A percentile compares a stretch with the other conserved stretches of the same genome.
phyloP scores from a whole-genome alignment of 2,888 invertebrate genomes.

The Diarsia dahlii region DNA sequence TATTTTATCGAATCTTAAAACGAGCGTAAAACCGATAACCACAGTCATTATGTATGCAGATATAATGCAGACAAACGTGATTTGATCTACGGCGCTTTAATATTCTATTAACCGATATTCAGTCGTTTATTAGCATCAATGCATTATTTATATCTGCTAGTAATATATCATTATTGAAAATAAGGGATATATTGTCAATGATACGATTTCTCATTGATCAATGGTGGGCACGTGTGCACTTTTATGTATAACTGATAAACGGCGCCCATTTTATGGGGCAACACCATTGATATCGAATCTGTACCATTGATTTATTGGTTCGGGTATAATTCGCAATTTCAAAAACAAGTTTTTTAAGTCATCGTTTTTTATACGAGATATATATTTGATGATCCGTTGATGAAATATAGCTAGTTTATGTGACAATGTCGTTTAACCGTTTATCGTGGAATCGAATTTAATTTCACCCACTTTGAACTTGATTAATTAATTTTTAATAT shows the following conservation, averaged over 20 bases:
- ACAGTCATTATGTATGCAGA: conserved; percentile 80
- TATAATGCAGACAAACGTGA: conserved; percentile 75
- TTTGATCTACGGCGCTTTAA: conserved; percentile 83
- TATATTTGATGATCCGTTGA: conserved; percentile 75
- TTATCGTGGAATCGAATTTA: conserved; percentile 53
- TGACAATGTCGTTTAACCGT: conserved; percentile 51
- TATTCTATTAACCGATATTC: conserved; percentile 84
- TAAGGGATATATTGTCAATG: conserved; percentile 84
- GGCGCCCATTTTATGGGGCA: conserved; percentile 82
- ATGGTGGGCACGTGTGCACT: conserved; percentile 82
- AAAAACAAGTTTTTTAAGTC: conserved; percentile 75
- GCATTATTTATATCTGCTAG: conserved; percentile 71
- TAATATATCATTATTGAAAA: conserved; percentile 83
- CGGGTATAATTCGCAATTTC: conserved; percentile 79
- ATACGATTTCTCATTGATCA: conserved; percentile 84
- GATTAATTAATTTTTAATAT: conserved; percentile 56
- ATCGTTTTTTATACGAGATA: conserved; percentile 73
- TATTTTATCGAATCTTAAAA: conserved; percentile 58
- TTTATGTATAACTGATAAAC: conserved; percentile 86
- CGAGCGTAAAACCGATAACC: conserved; percentile 78
- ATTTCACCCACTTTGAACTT: conserved; percentile 55
- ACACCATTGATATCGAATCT: conserved; percentile 82
- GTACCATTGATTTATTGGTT: conserved; percentile 85
- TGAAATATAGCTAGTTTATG: conserved; percentile 73
- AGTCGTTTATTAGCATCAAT: conserved; percentile 64